Base-by-base conservation (phyloP, 2,113 vertebrate genomes). In the Parotia lawesii region DNA sequence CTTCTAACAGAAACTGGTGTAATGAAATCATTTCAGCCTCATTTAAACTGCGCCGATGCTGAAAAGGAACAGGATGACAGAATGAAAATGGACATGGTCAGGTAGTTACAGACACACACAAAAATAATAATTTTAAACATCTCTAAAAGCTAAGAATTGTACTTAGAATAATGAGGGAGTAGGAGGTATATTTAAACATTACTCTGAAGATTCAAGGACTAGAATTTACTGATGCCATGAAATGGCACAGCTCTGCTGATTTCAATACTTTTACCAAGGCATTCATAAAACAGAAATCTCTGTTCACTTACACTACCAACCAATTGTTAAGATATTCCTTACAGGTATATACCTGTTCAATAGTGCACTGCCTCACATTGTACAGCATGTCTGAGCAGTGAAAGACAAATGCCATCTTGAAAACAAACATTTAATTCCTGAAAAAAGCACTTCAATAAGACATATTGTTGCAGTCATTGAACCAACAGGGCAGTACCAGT, bases 1-100 rank as follows among this genome's bases (percentile, higher is more conserved):
- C 93, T 94, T 96, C 96, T 95, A 96, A 90, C 28, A 97, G 85
- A 91, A 94, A 96, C 15, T 96, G 87, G 48, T 96, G 92, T 70
- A 95, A 82, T 28, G 84, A 97, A 94, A 95, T 94, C 37, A 92
- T 90, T 92, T 94, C 78, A 61, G 62, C 89, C 79, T 96, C 93
- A 65, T 94, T 90, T 83, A 96, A 88, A 96, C 94, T 96, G 95
- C 38, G 58, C 48, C 64, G 73, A 84, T 8, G 17, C 95, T 97
- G 92, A 62, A 95, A 96, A 95, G 92, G 74, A 96, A 96, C 40
- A 85, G 81, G 75, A 81, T 81, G 89, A 94, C 45, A 95, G 57
- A 91, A 53, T 66, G 65, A 94, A 94, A 92, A 93, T 10, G 29
- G 62, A 89, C 35, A 69, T n/a, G 79, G 66, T 95, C 53, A 74